phyloP scores from a whole-genome alignment of 2,113 vertebrate species.

The Rhinichthys klamathensis region DNA sequence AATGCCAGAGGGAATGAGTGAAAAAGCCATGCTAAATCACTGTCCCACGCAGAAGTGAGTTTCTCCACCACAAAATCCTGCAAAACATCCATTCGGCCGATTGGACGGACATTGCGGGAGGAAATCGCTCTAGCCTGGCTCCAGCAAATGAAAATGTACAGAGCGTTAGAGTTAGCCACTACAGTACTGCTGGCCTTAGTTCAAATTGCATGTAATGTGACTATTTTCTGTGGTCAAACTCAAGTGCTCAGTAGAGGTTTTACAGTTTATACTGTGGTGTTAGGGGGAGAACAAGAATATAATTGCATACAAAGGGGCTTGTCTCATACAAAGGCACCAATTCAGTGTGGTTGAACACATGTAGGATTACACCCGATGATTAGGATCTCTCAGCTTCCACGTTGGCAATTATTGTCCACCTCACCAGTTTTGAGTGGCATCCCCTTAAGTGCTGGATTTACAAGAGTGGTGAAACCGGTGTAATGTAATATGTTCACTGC shows the following conservation, averaged over 20 bases:
- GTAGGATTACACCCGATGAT: conserved; percentile 48
- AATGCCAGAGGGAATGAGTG: conserved; percentile 38
- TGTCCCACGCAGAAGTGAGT: conserved; percentile 42
- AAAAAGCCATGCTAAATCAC: conserved; percentile 39
- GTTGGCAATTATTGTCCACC: conserved; percentile 21
- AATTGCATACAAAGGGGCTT: not conserved
- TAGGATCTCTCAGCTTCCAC: conserved; percentile 30
- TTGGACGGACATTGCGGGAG: conserved; percentile 19
- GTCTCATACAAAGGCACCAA: conserved; percentile 30
- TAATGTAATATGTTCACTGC: not conserved
- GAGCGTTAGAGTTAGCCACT: conserved; percentile 32
- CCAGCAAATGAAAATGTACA: conserved; percentile 33
- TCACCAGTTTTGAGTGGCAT: conserved; percentile 22
- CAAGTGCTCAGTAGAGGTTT: conserved; percentile 51
- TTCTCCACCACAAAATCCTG: conserved; percentile 47
- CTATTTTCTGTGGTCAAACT: conserved; percentile 51
- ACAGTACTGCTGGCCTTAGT: conserved; percentile 33
- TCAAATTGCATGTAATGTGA: conserved; percentile 50
- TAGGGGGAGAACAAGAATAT: conserved; percentile 36
- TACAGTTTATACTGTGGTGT: conserved; percentile 52
- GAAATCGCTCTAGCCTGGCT: conserved; percentile 21
- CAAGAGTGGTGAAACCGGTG: conserved; percentile 1
- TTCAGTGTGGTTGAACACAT: conserved; percentile 42
- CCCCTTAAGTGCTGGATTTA: conserved; percentile 14
- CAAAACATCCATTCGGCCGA: conserved; percentile 42